Evolutionary conservation across 2,797 vertebrate species (phyloP), one percentile per base, ranked within the genome.

Genomic region (Erethizon dorsatum): DNA sequence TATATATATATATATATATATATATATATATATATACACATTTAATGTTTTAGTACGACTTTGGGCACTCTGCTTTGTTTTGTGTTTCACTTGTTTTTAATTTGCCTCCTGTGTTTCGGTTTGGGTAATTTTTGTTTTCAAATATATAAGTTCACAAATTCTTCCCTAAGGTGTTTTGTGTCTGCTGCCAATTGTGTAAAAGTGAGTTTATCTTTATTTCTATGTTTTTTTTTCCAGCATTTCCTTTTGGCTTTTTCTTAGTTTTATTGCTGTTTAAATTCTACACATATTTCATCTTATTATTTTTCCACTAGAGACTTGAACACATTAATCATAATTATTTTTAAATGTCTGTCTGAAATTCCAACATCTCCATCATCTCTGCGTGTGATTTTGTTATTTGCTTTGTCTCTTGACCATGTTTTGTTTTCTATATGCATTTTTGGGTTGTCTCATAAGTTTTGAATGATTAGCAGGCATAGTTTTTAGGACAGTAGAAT

Each of bases 251-350:
- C 33, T n/a, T 71, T 87, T 69, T 95, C 67, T 18, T 54, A 10
- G 22, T 47, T 61, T 97, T 26, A 50, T 56, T 45, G 31, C 57
- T 83, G n/a, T 78, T 71, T 24, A 54, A 95, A 89, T 77, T 77
- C 17, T 52, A 10, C 37, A 73, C 26, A 33, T 41, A 65, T 50
- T 45, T 7, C 6, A 56, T 37, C 22, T 47, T 71, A 57, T 75
- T 22, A 31, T 65, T 85, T 94, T 10, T 31, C 69, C 47, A 54
- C n/a, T 67, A 24, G 57, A 89, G 20, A 45, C 47, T 65, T 90
- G 92, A 86, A 15, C 41, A 45, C 13, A 31, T 45, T 31, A n/a
- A 56, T 71, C 20, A 71, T 31, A 31, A 47, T 61, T 95, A 50
- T 73, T 96, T 83, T 71, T 10, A 90, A 90, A 87, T 52, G 4